These are phyloP conservation scores for Conomelus anceps DNA, from an alignment of 2,888 invertebrate genomes.

Conservation along the genomic window DNA sequence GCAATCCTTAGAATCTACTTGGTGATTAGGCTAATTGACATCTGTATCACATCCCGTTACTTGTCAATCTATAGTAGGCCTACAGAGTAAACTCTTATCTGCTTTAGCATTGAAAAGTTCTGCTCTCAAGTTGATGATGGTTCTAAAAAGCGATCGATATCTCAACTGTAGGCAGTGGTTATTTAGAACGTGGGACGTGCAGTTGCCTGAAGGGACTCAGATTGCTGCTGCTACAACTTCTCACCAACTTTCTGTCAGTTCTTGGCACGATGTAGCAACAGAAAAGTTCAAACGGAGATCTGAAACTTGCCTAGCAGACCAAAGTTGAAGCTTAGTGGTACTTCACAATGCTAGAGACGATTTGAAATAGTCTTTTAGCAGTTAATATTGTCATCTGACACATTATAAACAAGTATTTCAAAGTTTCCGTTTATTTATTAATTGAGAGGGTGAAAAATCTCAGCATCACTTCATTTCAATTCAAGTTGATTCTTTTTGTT, in stretches of 20 bases:
- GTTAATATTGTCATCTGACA: not conserved
- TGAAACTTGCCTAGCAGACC: not conserved
- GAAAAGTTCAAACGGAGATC: not conserved
- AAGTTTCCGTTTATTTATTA: no score
- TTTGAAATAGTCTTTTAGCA: not conserved
- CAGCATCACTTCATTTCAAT: no score
- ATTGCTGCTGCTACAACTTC: not conserved
- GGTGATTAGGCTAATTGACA: not conserved
- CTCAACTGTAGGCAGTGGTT: not conserved
- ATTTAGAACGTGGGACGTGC: not conserved
- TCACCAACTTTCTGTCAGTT: not conserved
- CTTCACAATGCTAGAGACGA: not conserved
- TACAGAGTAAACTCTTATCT: not conserved
- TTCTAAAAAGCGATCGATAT: not conserved
- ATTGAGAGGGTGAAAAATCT: no score
- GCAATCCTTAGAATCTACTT: not conserved
- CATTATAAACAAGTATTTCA: not conserved
- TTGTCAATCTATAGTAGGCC: not conserved
- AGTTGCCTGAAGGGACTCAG: not conserved
- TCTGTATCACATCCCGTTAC: not conserved
- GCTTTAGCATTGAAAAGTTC: not conserved
- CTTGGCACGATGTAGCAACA: not conserved
- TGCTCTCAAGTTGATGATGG: not conserved
- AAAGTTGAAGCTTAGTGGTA: not conserved
- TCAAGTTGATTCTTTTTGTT: no score